Conservation (phyloP, 2,888 invertebrate species). For the Blera fallax region DNA sequence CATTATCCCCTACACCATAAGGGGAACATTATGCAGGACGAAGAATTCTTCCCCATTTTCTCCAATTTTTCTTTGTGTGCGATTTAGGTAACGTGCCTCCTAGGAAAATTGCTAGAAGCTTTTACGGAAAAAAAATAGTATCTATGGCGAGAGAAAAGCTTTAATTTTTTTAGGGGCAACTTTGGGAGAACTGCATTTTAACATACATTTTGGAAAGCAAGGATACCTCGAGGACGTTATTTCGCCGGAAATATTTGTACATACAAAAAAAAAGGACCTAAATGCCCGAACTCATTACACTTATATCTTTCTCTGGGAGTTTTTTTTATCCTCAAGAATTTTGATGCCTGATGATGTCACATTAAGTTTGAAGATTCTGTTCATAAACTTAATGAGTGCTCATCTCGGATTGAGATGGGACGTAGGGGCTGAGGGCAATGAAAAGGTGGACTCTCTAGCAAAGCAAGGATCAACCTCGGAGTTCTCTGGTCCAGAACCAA, state of each 20-base stretch:
- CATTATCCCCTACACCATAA: not conserved
- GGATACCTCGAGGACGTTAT: not conserved
- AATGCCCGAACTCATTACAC: no score
- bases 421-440: no score
- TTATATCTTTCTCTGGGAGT: no score
- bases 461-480: no score
- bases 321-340: no score
- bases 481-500: no score
- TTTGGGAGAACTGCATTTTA: not conserved
- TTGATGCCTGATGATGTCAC: no score
- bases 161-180: not conserved
- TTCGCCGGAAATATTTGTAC: not conserved
- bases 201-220: not conserved
- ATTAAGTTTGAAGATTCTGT: no score
- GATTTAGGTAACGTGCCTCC: not conserved
- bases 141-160: not conserved
- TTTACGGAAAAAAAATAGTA: not conserved
- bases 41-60: conserved; percentile 35
- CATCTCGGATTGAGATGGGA: no score
- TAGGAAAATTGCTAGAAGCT: not conserved
- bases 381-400: no score
- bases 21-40: not conserved
- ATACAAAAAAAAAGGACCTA: no score
- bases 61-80: conserved; percentile 19
- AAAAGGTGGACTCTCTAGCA: no score